Conservation (phyloP, 2,797 vertebrate genomes). For the Myotis findleyi region DNA sequence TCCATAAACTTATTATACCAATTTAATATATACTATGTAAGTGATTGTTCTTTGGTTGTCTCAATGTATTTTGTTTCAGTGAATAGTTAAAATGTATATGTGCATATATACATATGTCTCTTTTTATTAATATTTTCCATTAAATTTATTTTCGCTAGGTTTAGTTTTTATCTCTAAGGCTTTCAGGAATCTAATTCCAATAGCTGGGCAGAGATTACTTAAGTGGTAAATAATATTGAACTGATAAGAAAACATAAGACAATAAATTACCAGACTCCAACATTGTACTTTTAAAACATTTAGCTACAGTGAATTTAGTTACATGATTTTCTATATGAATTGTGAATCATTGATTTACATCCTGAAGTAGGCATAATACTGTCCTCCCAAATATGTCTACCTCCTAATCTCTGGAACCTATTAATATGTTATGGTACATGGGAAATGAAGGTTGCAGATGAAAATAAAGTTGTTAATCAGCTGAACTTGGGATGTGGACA, state of each 20-base stretch:
- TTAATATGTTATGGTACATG: not conserved
- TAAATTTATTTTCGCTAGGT: not conserved
- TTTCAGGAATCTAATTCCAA: not conserved
- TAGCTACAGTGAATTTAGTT: not conserved
- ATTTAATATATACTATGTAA: not conserved
- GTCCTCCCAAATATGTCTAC: not conserved
- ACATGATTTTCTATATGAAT: not conserved
- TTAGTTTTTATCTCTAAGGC: not conserved
- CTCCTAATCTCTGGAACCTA: not conserved
- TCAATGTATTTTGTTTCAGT: not conserved
- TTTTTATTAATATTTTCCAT: not conserved
- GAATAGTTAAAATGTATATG: not conserved
- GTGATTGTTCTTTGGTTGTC: not conserved
- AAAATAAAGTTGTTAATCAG: not conserved
- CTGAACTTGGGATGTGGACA: not conserved
- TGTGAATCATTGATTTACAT: not conserved
- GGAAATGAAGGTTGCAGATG: not conserved
- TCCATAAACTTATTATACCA: not conserved
- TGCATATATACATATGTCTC: not conserved
- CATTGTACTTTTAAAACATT: not conserved
- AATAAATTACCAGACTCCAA: not conserved
- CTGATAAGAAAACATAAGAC: not conserved
- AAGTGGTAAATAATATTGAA: not conserved
- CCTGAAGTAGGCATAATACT: not conserved
- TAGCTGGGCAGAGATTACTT: not conserved